These are phyloP conservation scores for Halcyon leucocephala DNA, from an alignment of 2,797 vertebrate species.

Conservation along the genomic window DNA sequence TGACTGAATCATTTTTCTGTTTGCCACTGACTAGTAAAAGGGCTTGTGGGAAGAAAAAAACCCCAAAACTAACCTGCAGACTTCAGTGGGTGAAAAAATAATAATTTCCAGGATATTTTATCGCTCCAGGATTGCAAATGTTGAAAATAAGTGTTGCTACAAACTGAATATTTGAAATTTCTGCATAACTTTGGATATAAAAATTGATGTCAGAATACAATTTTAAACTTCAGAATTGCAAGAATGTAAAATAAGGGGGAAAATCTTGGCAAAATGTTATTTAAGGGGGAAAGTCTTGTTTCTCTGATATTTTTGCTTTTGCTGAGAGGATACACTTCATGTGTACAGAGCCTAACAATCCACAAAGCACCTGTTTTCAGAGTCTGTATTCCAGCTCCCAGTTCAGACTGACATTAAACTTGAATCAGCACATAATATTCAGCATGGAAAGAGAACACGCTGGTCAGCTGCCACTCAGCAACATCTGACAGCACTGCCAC, in stretches of 20 bases:
- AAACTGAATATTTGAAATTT: not conserved
- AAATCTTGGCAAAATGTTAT: not conserved
- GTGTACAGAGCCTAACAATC: not conserved
- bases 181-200: not conserved
- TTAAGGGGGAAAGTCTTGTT: not conserved
- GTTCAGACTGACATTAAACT: not conserved
- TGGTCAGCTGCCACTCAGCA: not conserved
- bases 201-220: not conserved
- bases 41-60: not conserved
- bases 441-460: rapidly evolving
- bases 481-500: not conserved
- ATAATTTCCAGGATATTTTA: not conserved
- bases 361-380: not conserved
- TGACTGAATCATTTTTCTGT: not conserved
- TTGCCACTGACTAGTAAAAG: not conserved
- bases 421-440: not conserved
- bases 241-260: not conserved
- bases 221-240: not conserved
- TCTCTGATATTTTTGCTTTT: not conserved
- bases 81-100: not conserved
- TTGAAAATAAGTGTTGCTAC: not conserved
- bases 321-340: not conserved
- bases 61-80: not conserved
- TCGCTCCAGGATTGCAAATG: not conserved
- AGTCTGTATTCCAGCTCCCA: not conserved